These are phyloP conservation scores for Plagodis dolabraria DNA, from an alignment of 2,888 invertebrate genomes.

Conservation along the genomic window DNA sequence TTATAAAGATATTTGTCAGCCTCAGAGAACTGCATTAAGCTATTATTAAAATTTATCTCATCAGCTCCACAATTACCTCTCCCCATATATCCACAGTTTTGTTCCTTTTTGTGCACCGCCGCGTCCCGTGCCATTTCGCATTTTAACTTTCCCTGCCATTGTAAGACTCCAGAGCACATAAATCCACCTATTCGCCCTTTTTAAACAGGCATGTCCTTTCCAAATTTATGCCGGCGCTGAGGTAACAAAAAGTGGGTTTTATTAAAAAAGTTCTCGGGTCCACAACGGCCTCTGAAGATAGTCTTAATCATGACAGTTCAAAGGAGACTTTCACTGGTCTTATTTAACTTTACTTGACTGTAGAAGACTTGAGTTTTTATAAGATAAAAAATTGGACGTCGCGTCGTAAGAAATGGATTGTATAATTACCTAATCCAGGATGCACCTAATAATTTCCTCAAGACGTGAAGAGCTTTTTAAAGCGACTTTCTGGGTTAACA, in stretches of 20 bases:
- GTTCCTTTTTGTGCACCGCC: conserved; percentile 12
- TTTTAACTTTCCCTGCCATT: conserved; percentile 22
- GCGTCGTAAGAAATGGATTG: too few species aligned
- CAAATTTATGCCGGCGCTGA: conserved; percentile 65
- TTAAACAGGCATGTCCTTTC: conserved; percentile 57
- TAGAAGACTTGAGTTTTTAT: neutral
- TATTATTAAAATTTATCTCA: too few species aligned
- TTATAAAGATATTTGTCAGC: too few species aligned
- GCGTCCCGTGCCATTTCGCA: conserved; percentile 24
- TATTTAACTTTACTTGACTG: conserved; percentile 9
- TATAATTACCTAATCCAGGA: too few species aligned
- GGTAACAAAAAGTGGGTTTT: conserved; percentile 62
- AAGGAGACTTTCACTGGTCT: conserved; percentile 19
- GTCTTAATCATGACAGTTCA: conserved; percentile 23
- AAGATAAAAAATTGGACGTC: too few species aligned
- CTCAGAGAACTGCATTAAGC: too few species aligned
- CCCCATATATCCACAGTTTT: neutral
- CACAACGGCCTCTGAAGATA: conserved; percentile 30
- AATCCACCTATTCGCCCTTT: conserved; percentile 64
- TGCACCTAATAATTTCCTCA: too few species aligned
- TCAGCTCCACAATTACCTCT: neutral
- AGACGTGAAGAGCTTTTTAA: too few species aligned
- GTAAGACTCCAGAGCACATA: conserved; percentile 42
- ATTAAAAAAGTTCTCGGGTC: conserved; percentile 72
- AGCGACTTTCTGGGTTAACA: too few species aligned